Percentiles rank a stretch among this genome's conserved stretches.
phyloP scores from a whole-genome alignment of 1,140 invertebrate species.

The Drosophila ercepeae region DNA sequence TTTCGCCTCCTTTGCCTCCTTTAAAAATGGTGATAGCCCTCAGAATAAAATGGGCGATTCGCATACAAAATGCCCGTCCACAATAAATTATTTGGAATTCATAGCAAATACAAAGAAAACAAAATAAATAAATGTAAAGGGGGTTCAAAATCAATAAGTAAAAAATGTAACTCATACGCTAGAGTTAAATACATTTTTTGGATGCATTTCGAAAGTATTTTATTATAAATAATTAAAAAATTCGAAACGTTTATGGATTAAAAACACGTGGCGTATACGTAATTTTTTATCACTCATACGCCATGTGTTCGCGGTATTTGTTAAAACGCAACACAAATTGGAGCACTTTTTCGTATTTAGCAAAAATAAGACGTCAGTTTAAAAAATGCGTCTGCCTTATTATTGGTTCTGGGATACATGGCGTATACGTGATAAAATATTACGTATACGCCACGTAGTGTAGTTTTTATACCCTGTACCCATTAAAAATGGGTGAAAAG shows the following conservation, averaged over 20 bases:
- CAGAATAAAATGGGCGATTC: constrained; percentile 27
- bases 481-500: no score
- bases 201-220: neutral
- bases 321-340: neutral
- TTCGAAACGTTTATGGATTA: neutral
- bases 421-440: neutral
- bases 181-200: neutral
- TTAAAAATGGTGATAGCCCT: constrained; percentile 49
- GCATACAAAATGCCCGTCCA: constrained; percentile 27
- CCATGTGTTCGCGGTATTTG: neutral
- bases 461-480: no score
- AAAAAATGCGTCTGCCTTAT: neutral
- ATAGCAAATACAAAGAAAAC: constrained; percentile 25
- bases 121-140: neutral
- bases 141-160: neutral
- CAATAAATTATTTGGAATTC: constrained; percentile 38
- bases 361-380: neutral
- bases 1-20: constrained; percentile 27
- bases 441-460: neutral
- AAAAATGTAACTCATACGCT: no score
- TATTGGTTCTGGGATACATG: neutral
- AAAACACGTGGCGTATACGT: neutral
- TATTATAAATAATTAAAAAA: neutral
- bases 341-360: neutral
- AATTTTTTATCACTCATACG: constrained; percentile 11